Evolutionary conservation across 2,888 invertebrate species (phyloP).

Genomic region (Rotaria magnacalcarata): DNA sequence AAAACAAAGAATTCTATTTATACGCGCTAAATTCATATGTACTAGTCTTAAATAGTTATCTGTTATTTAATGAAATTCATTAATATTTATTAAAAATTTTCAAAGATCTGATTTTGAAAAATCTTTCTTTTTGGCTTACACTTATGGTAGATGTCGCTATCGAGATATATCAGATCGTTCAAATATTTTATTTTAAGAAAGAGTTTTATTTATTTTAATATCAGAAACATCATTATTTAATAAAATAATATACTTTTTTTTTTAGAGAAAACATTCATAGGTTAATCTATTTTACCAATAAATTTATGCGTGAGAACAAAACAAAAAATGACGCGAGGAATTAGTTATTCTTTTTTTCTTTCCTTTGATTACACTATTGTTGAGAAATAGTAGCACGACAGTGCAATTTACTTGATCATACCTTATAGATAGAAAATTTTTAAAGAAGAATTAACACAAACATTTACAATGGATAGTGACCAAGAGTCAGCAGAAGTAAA

Average conservation of each 20-base stretch:
- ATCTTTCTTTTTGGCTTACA: neutral
- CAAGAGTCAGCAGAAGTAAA: slow-evolving; percentile 17
- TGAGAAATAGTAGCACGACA: slow-evolving; percentile 16
- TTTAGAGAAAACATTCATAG: neutral
- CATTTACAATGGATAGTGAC: neutral
- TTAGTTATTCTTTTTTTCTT: slow-evolving; percentile 4
- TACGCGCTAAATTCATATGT: neutral
- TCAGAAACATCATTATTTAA: too few relatives aligned
- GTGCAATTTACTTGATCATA: neutral
- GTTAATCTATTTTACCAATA: neutral
- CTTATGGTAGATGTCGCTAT: neutral
- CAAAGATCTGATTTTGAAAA: neutral
- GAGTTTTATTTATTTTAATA: too few relatives aligned
- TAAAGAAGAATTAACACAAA: neutral
- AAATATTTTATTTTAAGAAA: too few relatives aligned
- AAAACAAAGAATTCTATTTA: neutral
- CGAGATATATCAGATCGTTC: too few relatives aligned
- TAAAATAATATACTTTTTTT: too few relatives aligned
- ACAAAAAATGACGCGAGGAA: slow-evolving; percentile 17
- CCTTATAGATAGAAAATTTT: neutral
- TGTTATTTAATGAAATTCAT: neutral
- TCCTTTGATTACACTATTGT: neutral
- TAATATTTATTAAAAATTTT: neutral
- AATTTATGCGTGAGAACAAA: neutral
- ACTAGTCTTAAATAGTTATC: neutral